Conservation (phyloP, 2,113 vertebrate species). For the Phodopus roborovskii region DNA sequence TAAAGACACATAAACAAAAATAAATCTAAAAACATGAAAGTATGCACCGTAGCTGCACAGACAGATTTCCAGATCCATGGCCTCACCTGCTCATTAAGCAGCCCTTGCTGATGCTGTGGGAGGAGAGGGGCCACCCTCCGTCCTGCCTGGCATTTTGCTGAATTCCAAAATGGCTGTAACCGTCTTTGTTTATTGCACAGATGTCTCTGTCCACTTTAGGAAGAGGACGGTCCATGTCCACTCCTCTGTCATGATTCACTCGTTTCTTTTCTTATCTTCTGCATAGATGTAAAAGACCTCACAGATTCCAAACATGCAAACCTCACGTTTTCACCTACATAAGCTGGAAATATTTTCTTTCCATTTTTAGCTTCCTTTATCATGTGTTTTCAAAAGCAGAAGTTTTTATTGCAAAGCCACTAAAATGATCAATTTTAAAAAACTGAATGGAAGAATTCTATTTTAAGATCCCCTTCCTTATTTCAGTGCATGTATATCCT, state of each 20-base stretch:
- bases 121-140: rapidly evolving
- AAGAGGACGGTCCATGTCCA: background rate
- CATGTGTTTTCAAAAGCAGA: background rate
- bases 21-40: background rate
- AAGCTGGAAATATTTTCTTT: background rate
- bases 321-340: background rate
- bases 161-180: background rate
- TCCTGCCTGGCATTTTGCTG: background rate
- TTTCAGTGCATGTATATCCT: background rate
- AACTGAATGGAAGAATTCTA: background rate
- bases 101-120: background rate
- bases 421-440: background rate
- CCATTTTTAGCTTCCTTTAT: background rate
- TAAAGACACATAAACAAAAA: background rate
- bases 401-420: background rate
- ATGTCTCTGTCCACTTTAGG: background rate
- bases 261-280: background rate
- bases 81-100: too few relatives aligned
- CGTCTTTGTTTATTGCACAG: background rate
- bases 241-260: background rate
- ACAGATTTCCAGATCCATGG: background rate
- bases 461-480: background rate
- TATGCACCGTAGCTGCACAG: background rate
- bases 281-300: background rate
- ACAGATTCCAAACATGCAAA: background rate